Evolutionary conservation across 2,888 invertebrate species (phyloP).

Genomic region (Drepana falcataria): DNA sequence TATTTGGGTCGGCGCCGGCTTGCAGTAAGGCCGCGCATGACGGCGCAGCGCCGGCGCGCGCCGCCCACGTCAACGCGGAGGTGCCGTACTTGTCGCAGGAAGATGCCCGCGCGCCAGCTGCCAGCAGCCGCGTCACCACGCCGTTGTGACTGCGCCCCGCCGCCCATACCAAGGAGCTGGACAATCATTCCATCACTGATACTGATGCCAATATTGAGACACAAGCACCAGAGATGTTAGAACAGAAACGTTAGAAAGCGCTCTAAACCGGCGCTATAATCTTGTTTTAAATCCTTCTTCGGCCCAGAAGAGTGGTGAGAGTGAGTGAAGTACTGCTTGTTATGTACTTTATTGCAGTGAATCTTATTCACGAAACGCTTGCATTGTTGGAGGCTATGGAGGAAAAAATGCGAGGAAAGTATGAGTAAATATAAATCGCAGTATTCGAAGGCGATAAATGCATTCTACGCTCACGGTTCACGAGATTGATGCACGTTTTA

Average conservation of each 20-base stretch:
- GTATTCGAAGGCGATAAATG: no score
- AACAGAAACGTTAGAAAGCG: no score
- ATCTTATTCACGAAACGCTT: no score
- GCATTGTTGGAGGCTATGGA: no score
- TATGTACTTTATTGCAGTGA: no score
- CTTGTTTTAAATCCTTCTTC: no score
- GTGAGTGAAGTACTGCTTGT: no score
- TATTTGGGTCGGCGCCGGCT: conserved; percentile 92
- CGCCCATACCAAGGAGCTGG: conserved; percentile 94
- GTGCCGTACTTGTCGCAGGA: conserved; percentile 98
- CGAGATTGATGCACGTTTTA: background rate
- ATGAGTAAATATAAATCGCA: no score
- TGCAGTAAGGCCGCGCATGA: conserved; percentile 90
- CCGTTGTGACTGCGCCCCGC: conserved; percentile 93
- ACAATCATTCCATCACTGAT: conserved; percentile 2
- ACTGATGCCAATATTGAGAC: background rate
- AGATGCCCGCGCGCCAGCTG: conserved; percentile 94
- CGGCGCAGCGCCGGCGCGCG: conserved; percentile 91
- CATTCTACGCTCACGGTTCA: background rate
- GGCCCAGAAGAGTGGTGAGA: no score
- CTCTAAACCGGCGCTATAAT: no score
- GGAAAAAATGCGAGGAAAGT: no score
- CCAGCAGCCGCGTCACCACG: conserved; percentile 89
- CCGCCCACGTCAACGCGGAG: conserved; percentile 97
- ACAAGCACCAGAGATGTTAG: background rate